These are phyloP conservation scores for Caenorhabditis briggsae DNA, from an alignment of 1,140 invertebrate genomes.

Conservation along the genomic window DNA sequence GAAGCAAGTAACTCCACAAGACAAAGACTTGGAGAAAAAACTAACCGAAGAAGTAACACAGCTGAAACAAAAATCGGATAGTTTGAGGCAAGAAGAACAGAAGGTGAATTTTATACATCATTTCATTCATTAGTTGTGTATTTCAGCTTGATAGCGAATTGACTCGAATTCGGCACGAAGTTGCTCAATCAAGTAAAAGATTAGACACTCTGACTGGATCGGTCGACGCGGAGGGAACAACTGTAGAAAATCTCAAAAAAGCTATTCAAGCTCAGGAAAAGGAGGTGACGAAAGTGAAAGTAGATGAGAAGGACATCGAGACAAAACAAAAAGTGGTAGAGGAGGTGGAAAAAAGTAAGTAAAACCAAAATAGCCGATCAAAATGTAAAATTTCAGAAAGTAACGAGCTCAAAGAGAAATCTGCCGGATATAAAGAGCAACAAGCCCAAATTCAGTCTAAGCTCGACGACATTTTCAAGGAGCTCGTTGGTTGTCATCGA, in stretches of 20 bases:
- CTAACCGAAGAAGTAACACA: constrained; percentile 81
- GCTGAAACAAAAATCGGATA: not conserved
- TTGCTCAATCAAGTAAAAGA: not conserved
- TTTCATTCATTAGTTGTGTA: not conserved
- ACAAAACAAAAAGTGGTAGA: not conserved
- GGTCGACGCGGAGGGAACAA: not conserved
- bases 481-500: constrained; percentile 14
- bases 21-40: constrained; percentile 82
- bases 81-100: not conserved
- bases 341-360: constrained; percentile 10
- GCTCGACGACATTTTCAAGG: not conserved
- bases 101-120: not conserved
- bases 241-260: constrained; percentile 5
- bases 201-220: not conserved
- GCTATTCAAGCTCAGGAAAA: not conserved
- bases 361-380: not conserved
- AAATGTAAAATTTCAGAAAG: not conserved
- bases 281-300: not conserved
- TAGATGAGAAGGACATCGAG: not conserved
- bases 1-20: not conserved
- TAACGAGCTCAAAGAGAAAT: constrained; percentile 1
- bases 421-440: not conserved
- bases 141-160: not conserved
- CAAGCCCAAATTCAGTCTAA: constrained; percentile 22
- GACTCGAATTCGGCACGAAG: not conserved